Percentiles rank a stretch among this genome's conserved stretches.
Conservation (phyloP, 2,113 vertebrate genomes). For the Donacobius atricapilla region DNA sequence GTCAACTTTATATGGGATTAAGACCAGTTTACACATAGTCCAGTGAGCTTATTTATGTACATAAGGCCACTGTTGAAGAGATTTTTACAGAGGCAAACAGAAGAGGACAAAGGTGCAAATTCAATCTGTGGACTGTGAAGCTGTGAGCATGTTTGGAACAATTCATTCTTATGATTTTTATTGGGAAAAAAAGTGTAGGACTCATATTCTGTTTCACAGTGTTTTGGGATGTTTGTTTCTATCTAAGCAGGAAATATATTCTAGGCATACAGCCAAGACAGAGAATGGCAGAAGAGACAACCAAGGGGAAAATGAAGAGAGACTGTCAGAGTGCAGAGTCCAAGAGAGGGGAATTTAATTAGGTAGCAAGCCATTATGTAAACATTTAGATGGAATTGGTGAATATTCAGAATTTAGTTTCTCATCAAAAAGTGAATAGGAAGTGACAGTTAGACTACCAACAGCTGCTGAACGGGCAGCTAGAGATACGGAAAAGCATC, state of each 20-base stretch:
- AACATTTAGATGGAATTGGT: slow-evolving; percentile 11
- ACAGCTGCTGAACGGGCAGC: slow-evolving; percentile 13
- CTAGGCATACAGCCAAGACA: slow-evolving; percentile 1
- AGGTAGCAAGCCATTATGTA: background rate
- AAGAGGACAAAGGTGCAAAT: background rate
- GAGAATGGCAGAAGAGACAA: background rate
- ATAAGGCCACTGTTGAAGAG: background rate
- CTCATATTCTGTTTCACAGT: background rate
- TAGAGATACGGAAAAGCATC: background rate
- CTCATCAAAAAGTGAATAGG: slow-evolving; percentile 4
- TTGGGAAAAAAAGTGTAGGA: background rate
- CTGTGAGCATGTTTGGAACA: background rate
- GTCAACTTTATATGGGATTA: background rate
- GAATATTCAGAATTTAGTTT: slow-evolving; percentile 27
- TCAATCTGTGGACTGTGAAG: background rate
- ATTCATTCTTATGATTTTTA: background rate
- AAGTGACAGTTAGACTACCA: slow-evolving; percentile 5
- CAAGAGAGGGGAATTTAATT: slow-evolving; percentile 15
- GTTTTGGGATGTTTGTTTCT: background rate
- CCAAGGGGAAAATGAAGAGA: background rate
- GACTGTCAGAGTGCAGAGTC: background rate
- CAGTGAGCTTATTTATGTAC: background rate
- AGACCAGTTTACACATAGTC: background rate
- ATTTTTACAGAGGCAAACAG: background rate
- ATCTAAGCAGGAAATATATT: background rate